Conservation (phyloP, 1,140 invertebrate species). For the Nasonia vitripennis region DNA sequence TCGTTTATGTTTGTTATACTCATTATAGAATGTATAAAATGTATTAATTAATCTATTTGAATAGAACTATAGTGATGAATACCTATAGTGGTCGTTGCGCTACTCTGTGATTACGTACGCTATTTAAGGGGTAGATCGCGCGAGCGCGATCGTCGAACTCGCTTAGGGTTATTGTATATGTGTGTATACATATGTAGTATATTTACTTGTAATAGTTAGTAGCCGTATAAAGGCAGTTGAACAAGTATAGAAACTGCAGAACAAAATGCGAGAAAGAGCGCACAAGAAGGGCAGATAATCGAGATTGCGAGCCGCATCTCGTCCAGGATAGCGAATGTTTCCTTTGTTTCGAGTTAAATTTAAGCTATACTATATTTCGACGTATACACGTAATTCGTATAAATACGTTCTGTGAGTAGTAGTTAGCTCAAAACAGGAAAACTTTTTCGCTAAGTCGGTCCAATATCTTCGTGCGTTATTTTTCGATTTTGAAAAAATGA, state of each 20-base stretch:
- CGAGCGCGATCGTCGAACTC: slow-evolving; percentile 44
- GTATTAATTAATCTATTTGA: slow-evolving; percentile 34
- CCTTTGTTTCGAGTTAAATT: background rate
- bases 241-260: too few relatives aligned
- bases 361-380: background rate
- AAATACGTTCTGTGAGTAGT: background rate
- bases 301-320: too few relatives aligned
- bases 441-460: background rate
- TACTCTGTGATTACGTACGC: slow-evolving; percentile 68
- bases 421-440: background rate
- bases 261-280: too few relatives aligned
- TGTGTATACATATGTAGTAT: background rate
- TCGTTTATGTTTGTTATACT: slow-evolving; percentile 34
- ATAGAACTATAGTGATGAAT: slow-evolving; percentile 52
- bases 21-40: slow-evolving; percentile 4
- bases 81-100: slow-evolving; percentile 63
- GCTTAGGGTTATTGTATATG: slow-evolving; percentile 28
- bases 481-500: background rate
- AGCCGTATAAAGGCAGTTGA: too few relatives aligned
- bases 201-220: too few relatives aligned
- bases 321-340: background rate
- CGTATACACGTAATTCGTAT: background rate
- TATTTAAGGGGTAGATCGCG: slow-evolving; percentile 52
- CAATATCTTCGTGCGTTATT: background rate
- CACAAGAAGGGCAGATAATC: too few relatives aligned